phyloP scores from a whole-genome alignment of 2,113 vertebrate genomes.

The Phocoena sinus region DNA sequence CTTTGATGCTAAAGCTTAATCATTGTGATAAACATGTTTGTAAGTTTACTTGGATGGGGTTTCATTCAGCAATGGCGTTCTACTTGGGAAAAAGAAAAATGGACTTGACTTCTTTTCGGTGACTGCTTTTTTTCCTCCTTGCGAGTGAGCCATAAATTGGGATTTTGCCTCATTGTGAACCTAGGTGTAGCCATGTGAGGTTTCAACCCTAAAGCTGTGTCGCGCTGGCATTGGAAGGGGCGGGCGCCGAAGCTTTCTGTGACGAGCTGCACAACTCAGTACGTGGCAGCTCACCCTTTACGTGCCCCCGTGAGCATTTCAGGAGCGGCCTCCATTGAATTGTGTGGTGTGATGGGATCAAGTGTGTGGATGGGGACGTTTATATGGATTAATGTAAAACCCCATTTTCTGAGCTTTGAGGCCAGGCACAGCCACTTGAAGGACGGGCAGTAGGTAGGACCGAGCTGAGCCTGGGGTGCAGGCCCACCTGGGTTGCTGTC shows the following conservation, averaged over 20 bases:
- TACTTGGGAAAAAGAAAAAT: neutral
- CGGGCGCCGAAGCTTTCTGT: rapidly evolving
- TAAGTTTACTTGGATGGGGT: neutral
- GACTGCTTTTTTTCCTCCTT: neutral
- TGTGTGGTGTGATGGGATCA: neutral
- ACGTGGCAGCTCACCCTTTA: neutral
- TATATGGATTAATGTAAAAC: neutral
- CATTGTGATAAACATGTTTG: rapidly evolving
- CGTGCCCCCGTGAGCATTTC: neutral
- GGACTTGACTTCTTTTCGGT: neutral
- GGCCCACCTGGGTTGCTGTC: rapidly evolving
- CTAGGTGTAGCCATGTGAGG: neutral
- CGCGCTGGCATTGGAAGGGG: too few species aligned
- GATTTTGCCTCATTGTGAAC: neutral
- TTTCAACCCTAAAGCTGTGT: neutral
- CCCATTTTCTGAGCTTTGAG: neutral
- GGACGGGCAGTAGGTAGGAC: neutral
- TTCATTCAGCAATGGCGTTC: rapidly evolving
- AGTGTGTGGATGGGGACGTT: neutral
- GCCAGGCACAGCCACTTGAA: neutral
- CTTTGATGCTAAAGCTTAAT: neutral
- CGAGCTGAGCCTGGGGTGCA: rapidly evolving
- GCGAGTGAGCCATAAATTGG: neutral
- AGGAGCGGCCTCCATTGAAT: neutral
- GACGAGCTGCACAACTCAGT: too few species aligned